Conservation (phyloP, 1,140 invertebrate species). For the Bombus cullumanus region DNA sequence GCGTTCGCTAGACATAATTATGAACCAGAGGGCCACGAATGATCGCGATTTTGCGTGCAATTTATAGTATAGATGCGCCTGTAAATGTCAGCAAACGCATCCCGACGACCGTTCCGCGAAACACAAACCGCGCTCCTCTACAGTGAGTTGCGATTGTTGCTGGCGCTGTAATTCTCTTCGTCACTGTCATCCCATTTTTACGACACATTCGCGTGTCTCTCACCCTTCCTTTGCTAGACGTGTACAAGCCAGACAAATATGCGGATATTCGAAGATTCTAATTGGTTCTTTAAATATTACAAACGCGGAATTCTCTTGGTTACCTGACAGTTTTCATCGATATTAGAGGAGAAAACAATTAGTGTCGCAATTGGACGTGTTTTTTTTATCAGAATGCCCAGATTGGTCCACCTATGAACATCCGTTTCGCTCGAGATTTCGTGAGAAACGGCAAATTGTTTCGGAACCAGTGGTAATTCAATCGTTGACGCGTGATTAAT, state of each 20-base stretch:
- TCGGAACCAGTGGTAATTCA: constrained; percentile 26
- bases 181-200: background rate
- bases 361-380: constrained; percentile 27
- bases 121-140: background rate
- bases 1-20: constrained; percentile 21
- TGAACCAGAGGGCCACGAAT: background rate
- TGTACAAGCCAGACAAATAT: background rate
- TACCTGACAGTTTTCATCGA: background rate
- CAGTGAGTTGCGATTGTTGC: background rate
- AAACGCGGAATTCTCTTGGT: no score
- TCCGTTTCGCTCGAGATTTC: constrained; percentile 1
- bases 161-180: background rate
- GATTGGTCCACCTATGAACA: constrained; percentile 27
- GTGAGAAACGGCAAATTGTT: constrained; percentile 59
- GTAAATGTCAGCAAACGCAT: constrained; percentile 1
- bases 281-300: no score
- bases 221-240: background rate
- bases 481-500: constrained; percentile 48
- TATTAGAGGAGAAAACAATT: background rate
- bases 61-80: constrained; percentile 14
- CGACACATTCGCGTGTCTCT: background rate
- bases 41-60: background rate
- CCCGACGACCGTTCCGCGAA: background rate
- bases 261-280: background rate
- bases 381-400: constrained; percentile 3